Base-by-base conservation (phyloP, 1,140 invertebrate genomes). In the Platyura marginata region DNA sequence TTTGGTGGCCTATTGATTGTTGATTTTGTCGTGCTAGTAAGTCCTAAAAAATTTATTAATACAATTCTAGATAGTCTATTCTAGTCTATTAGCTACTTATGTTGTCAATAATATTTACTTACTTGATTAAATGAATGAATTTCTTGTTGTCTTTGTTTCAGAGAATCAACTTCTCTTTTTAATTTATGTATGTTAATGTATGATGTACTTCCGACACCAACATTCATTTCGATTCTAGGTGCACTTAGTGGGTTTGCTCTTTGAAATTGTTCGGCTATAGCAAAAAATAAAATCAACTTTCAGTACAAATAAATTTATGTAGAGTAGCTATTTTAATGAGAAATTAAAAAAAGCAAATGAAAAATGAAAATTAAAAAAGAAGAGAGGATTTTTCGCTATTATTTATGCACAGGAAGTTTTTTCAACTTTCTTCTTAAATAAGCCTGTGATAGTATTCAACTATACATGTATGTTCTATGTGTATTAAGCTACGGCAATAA, bases 61-160 rank as follows among this genome's bases (percentile, higher is more conserved):
- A 8, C 18, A 25, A 3, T 25, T 22, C 21, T 29, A 9, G 16
- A 34, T 11, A 21, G 25, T 11, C n/a, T 33, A 49, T 45, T 47
- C 44, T 47, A 29, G 9, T 40, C 25, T 41, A 19, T 20, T 18
- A 41, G 19, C 29, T 41, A 32, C 13, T 29, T 41, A 19, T 11
- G 40, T 18, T 29, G 25, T n/a, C n/a, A n/a, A n/a, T n/a, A n/a
- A n/a, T n/a, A n/a, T n/a, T n/a, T 36, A 32, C 48, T 48, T 64
- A 86, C 81, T 74, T 85, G 82, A 55, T 81, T 69, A 13, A 38
- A 38, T 18, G 20, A 38, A 56, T 78, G 75, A 51, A 93, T 88
- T 66, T 92, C 87, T 59, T 86, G 81, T 61, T 89, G 84, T 45
- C 88, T 71, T 51, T 84, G 77, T 59, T 86, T 84, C 41, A 93